Base-by-base conservation (phyloP, 2,888 invertebrate genomes). In the Lucinisca nassula region DNA sequence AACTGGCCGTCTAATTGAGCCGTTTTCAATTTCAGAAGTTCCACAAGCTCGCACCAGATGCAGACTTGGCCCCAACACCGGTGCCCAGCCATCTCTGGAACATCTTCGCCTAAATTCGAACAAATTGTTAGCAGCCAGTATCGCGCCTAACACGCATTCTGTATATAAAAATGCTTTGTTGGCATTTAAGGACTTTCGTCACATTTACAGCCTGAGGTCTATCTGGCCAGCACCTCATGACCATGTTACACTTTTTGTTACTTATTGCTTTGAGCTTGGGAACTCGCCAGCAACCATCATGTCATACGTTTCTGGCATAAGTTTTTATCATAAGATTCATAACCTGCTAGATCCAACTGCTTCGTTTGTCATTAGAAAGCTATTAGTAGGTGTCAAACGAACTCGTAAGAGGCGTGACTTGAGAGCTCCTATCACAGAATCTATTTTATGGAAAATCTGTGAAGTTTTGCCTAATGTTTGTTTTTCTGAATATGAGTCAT, bases 1-100 rank as follows among this genome's bases (percentile, higher is more conserved):
- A 27, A 6, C 49, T 84, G 30, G 45, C 79, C 2, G 78, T 81
- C 40, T 55, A 49, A 17, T 35, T 87, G 0, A 85, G 84, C 37
- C 87, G 79, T 32, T 86, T 87, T 67, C 87, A 87, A 83, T 27
- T 87, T 17, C 27, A 35, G 24, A 73, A 58, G 58, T 83, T 87
- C 78, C 38, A 80, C 2, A 24, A 73, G n/a, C 70, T 83, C 30
- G 83, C 61, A 1, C 87, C 83, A 49, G 49, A 80, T 0, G 83
- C 87, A 72, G 32, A 80, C 12, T 8, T 24, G 17, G 27, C 40
- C 10, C 83, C 80, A 76, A 70, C 32, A 10, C 37, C 4, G 40
- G 61, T 88, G 0, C 88, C 88, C 0, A 4, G 17, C n/a, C 82
- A 79, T 55, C 82, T 86, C 8, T 86, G 82, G 87, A 67, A 58